Percentiles rank a stretch among this genome's conserved stretches.
Conservation (phyloP, 2,113 vertebrate genomes). For the Oncorhynchus keta region DNA sequence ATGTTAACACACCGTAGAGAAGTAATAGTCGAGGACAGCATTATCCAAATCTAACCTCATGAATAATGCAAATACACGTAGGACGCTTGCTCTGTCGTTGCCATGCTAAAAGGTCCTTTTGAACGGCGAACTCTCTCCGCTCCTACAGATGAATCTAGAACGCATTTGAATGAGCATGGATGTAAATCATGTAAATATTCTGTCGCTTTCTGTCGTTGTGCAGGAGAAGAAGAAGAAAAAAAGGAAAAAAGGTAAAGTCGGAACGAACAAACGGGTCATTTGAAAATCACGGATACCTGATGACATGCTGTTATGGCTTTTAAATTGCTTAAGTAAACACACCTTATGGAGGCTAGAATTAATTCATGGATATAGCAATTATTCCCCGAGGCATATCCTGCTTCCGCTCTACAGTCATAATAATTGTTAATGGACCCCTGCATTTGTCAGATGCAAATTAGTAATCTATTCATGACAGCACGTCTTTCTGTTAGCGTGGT, state of each 20-base stretch:
- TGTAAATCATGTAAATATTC: slow-evolving; percentile 33
- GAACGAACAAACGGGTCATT: slow-evolving; percentile 37
- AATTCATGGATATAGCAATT: slow-evolving; percentile 53
- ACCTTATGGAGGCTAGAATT: slow-evolving; percentile 40
- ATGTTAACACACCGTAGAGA: slow-evolving; percentile 67
- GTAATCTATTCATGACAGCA: slow-evolving; percentile 40
- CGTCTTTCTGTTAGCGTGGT: slow-evolving; percentile 2
- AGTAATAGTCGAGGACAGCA: slow-evolving; percentile 61
- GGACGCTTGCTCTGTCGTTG: slow-evolving; percentile 46
- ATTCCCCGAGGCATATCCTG: slow-evolving; percentile 39
- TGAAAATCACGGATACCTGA: slow-evolving; percentile 55
- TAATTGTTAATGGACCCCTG: slow-evolving; percentile 46
- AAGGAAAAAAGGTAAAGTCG: background rate
- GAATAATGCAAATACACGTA: slow-evolving; percentile 66
- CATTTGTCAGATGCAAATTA: slow-evolving; percentile 37
- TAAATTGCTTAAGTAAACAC: slow-evolving; percentile 55
- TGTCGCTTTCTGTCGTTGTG: background rate
- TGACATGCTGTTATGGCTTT: slow-evolving; percentile 46
- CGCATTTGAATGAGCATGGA: slow-evolving; percentile 39
- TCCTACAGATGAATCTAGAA: slow-evolving; percentile 52
- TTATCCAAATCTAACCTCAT: slow-evolving; percentile 64
- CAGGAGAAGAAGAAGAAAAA: too few species aligned
- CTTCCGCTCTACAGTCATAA: slow-evolving; percentile 28
- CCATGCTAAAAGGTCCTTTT: slow-evolving; percentile 59
- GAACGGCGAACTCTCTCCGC: slow-evolving; percentile 32